A percentile compares a stretch with the other conserved stretches of the same genome.
phyloP scores from a whole-genome alignment of 2,113 vertebrate genomes.

The Stercorarius parasiticus region DNA sequence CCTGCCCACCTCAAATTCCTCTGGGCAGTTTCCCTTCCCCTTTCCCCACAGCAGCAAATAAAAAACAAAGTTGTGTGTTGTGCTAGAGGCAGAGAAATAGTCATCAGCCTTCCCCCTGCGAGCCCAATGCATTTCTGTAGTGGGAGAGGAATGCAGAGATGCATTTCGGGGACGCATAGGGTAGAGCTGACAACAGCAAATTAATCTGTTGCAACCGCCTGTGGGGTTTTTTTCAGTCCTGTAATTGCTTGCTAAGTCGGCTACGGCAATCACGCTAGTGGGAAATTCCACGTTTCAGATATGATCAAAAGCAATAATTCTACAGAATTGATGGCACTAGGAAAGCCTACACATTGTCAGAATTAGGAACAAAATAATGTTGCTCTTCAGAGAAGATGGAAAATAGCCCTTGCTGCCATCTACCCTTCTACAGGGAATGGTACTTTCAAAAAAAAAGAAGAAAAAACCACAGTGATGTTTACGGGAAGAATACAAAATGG shows the following conservation, averaged over 20 bases:
- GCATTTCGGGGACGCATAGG: background rate
- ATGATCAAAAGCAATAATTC: background rate
- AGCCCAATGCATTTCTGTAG: background rate
- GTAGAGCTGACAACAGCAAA: background rate
- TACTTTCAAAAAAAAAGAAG: background rate
- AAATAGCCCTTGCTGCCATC: background rate
- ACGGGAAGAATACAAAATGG: background rate
- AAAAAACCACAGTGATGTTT: background rate
- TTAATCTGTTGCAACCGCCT: background rate
- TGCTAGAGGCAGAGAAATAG: background rate
- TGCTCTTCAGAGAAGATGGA: background rate
- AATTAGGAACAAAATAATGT: background rate
- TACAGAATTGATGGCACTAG: background rate
- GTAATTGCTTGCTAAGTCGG: background rate
- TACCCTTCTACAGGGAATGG: background rate
- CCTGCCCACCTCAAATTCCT: slow-evolving; percentile 19
- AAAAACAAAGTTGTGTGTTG: background rate
- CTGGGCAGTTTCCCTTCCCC: background rate
- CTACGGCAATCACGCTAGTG: background rate
- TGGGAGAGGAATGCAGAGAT: slow-evolving; percentile 15
- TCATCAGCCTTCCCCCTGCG: background rate
- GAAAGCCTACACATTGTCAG: background rate
- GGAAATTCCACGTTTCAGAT: background rate
- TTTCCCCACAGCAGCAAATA: background rate
- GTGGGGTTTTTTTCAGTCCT: background rate